Evolutionary conservation across 2,113 vertebrate species (phyloP), one percentile per base, ranked within the genome.

Genomic region (Anarrhichthys ocellatus): DNA sequence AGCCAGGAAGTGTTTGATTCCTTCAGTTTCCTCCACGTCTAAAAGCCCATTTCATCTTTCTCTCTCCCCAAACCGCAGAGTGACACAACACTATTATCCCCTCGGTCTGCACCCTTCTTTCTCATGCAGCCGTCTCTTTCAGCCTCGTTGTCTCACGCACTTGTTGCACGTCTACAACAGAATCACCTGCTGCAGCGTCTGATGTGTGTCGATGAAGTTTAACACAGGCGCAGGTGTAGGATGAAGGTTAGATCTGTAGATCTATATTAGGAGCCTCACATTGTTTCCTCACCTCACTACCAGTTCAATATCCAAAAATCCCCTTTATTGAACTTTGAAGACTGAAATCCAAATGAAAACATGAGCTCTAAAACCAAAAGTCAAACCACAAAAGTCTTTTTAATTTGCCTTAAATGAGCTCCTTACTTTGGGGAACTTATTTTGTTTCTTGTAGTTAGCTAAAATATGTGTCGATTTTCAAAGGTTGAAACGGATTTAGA

Each of bases 1-100:
- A 90, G 93, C 73, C 93, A 95, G 94, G 93, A 94, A 94, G 91
- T 87, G 92, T 93, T 95, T 95, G 93, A 94, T 95, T 94, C 90
- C 86, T 76, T 76, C 65, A 27, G 90, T 90, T 91, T 89, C 87
- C 88, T 75, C 76, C 0, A 59, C 75, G 24, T 54, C 83, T 81
- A 89, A 88, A 89, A 85, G 80, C 83, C 71, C 56, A 88, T 91
- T 92, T 87, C 88, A 88, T 91, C 88, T 90, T 73, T 71, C 17
- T 20, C 29, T 32, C 48, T 11, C 61, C 62, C 44, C 52, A 76
- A 88, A 89, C 83, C 77, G 27, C 88, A 18, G 78, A 77, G 64
- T 87, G 82, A 92, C 84, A 89, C 82, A 54, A 87, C 87, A 75
- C 84, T 56, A 76, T 84, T 88, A 82, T 73, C 22, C 70, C 46